Evolutionary conservation across 2,797 vertebrate genomes (phyloP).

Genomic region (Gouania willdenowi): DNA sequence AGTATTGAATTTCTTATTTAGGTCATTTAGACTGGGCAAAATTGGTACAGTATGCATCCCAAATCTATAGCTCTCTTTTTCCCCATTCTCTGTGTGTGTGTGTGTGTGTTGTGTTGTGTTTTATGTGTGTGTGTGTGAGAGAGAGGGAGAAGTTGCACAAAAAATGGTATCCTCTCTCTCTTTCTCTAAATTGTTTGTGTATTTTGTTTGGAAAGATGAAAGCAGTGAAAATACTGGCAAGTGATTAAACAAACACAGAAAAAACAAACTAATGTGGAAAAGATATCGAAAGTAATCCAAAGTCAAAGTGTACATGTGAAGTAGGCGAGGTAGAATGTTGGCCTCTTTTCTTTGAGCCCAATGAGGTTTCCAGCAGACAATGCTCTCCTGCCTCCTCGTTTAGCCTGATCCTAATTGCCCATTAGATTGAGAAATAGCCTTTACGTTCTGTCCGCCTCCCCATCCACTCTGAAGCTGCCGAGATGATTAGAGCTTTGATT

Average conservation of each 20-base stretch:
- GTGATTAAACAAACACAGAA: constrained; percentile 38
- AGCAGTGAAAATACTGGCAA: constrained; percentile 14
- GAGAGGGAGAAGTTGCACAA: constrained; percentile 10
- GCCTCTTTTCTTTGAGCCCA: constrained; percentile 64
- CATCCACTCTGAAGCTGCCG: constrained; percentile 54
- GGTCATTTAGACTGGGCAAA: constrained; percentile 74
- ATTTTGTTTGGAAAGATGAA: constrained; percentile 26
- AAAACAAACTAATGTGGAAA: constrained; percentile 38
- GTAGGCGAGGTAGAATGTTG: constrained; percentile 35
- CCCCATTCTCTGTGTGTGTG: constrained; percentile 41
- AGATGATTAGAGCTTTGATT: constrained; percentile 79
- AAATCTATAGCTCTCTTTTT: constrained; percentile 58
- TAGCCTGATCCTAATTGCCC: constrained; percentile 77
- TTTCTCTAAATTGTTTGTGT: constrained; percentile 27
- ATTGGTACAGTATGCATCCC: constrained; percentile 73
- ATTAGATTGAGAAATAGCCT: constrained; percentile 77
- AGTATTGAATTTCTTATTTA: constrained; percentile 76
- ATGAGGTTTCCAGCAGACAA: constrained; percentile 63
- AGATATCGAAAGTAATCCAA: constrained; percentile 11
- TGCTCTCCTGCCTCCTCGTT: constrained; percentile 72
- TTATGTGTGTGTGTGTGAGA: constrained; percentile 49
- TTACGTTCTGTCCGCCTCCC: constrained; percentile 43
- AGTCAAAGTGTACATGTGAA: background rate
- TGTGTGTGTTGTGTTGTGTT: no score
- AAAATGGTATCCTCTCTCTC: background rate